A percentile compares a stretch with the other conserved stretches of the same genome.
Conservation (phyloP, 35 echinoderm and acorn worm species). For the Chiridota heheva region DNA sequence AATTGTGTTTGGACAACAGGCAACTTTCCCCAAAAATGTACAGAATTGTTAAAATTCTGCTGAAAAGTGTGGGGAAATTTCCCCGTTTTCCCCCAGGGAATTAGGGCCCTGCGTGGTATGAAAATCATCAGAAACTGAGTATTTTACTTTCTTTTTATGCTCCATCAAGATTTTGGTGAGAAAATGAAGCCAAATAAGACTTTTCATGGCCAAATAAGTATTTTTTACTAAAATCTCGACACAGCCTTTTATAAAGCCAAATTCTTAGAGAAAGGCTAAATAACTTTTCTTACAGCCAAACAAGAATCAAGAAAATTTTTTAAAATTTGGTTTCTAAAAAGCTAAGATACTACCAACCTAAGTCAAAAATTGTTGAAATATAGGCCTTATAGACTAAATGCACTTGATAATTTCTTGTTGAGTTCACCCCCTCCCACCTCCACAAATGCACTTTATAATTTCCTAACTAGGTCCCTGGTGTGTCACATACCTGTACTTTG, state of each 20-base stretch:
- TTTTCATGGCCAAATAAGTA: too few species aligned
- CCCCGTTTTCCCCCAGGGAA: background rate
- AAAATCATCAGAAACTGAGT: background rate
- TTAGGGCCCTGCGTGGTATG: background rate
- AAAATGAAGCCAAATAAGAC: too few species aligned
- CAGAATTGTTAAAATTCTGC: too few species aligned
- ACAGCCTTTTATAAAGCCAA: too few species aligned
- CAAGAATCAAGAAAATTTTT: too few species aligned
- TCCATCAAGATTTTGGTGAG: too few species aligned
- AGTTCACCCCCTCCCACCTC: background rate
- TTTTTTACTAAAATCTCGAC: too few species aligned
- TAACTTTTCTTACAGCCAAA: too few species aligned
- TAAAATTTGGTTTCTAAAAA: background rate
- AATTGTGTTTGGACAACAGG: background rate
- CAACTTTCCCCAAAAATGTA: background rate
- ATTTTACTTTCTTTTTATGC: too few species aligned
- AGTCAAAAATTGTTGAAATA: background rate
- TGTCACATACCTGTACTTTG: conserved; percentile 63
- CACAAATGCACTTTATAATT: background rate
- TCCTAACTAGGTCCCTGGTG: background rate
- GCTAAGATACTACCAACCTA: background rate
- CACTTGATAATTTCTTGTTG: background rate
- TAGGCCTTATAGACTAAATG: background rate
- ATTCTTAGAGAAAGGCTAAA: too few species aligned
- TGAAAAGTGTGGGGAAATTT: too few species aligned